These are phyloP conservation scores for Thunnus thynnus DNA, from an alignment of 2,113 vertebrate genomes.

Conservation along the genomic window DNA sequence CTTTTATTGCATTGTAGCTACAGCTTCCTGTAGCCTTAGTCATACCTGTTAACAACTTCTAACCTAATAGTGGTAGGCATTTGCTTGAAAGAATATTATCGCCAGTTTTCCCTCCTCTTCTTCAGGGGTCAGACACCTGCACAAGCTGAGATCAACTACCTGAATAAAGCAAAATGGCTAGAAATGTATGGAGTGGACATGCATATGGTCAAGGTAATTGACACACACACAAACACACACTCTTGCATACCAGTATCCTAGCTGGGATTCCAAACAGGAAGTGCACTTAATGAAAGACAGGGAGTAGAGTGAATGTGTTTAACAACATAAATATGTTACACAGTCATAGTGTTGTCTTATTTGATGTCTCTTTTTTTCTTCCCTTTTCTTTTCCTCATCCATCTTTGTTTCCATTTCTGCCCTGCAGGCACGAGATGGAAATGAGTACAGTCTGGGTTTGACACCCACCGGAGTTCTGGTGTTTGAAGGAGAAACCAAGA, in stretches of 20 bases:
- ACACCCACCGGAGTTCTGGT: slow-evolving; percentile 98
- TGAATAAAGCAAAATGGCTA: slow-evolving; percentile 99
- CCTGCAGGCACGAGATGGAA: slow-evolving; percentile 94
- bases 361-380: background rate
- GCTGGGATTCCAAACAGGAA: slow-evolving; percentile 3
- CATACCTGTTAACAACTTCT: too few relatives aligned
- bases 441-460: slow-evolving; percentile 97
- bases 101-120: background rate
- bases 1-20: background rate
- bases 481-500: slow-evolving; percentile 98
- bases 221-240: background rate
- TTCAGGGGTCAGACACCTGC: slow-evolving; percentile 94
- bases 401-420: background rate
- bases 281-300: background rate
- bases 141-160: slow-evolving; percentile 98
- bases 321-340: background rate
- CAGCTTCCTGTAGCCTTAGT: background rate
- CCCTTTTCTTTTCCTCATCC: background rate
- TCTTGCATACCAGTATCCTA: too few relatives aligned
- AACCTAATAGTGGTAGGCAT: too few relatives aligned
- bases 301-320: slow-evolving; percentile 5
- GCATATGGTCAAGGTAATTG: slow-evolving; percentile 96
- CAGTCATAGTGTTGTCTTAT: background rate
- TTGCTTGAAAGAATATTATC: too few relatives aligned
- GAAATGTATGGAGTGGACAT: slow-evolving; percentile 99